Percentiles rank a stretch among this genome's conserved stretches.
phyloP scores from a whole-genome alignment of 2,888 invertebrate genomes.

The Sinotaia quadrata region DNA sequence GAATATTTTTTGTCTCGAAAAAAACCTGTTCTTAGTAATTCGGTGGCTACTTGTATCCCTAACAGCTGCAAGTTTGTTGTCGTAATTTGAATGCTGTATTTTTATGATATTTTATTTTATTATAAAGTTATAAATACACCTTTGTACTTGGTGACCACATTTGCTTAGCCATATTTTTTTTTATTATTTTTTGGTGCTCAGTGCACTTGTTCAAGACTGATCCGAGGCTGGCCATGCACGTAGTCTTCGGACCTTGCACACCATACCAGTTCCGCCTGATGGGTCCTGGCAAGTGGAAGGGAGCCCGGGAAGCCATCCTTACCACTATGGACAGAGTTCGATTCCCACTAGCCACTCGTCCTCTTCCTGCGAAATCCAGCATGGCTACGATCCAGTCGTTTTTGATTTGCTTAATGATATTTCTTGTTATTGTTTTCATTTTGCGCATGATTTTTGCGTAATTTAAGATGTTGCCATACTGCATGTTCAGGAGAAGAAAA shows the following conservation, averaged over 20 bases:
- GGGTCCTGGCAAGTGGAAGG: slow-evolving; percentile 72
- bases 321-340: slow-evolving; percentile 60
- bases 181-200: too few relatives aligned
- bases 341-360: slow-evolving; percentile 45
- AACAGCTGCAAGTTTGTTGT: too few relatives aligned
- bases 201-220: slow-evolving; percentile 54
- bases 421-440: not conserved
- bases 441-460: slow-evolving; percentile 1
- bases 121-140: too few relatives aligned
- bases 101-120: too few relatives aligned
- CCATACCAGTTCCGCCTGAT: slow-evolving; percentile 71
- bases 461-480: not conserved
- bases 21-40: too few relatives aligned
- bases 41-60: too few relatives aligned
- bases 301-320: slow-evolving; percentile 72
- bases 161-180: too few relatives aligned
- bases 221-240: slow-evolving; percentile 54
- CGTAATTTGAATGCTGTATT: too few relatives aligned
- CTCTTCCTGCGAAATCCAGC: slow-evolving; percentile 17
- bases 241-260: slow-evolving; percentile 65
- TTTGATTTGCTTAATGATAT: not conserved
- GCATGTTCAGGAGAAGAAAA: too few relatives aligned
- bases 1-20: too few relatives aligned
- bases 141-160: too few relatives aligned
- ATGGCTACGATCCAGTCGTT: not conserved